Percentiles rank a stretch among this genome's conserved stretches.
These are phyloP conservation scores for Oreochromis mossambicus DNA, from an alignment of 2,797 vertebrate species.

Conservation along the genomic window DNA sequence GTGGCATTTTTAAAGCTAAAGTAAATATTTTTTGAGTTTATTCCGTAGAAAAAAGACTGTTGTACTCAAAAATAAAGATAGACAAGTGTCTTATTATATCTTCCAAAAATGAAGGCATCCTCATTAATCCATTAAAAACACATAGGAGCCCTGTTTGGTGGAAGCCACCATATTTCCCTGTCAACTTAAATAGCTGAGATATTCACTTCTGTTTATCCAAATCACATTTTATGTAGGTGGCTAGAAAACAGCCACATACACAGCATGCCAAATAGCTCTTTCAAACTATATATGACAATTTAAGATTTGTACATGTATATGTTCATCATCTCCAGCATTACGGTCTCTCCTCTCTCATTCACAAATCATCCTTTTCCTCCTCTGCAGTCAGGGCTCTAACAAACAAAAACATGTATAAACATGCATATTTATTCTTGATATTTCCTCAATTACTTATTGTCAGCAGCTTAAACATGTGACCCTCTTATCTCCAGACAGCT, in stretches of 20 bases:
- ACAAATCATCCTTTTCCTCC: neutral
- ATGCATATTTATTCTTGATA: neutral
- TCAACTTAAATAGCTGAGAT: no score
- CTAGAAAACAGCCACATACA: neutral
- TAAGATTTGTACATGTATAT: fast-evolving
- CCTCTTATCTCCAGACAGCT: neutral
- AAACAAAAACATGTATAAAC: neutral
- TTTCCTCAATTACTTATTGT: neutral
- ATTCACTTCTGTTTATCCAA: neutral
- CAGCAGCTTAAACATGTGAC: neutral
- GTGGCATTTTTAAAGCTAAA: neutral
- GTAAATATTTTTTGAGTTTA: no score
- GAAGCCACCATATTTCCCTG: no score
- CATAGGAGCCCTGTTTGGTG: no score
- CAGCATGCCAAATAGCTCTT: neutral
- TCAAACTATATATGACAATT: neutral
- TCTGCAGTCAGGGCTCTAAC: neutral
- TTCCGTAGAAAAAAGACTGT: no score
- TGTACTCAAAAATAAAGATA: no score
- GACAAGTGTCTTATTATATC: no score
- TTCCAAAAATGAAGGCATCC: no score
- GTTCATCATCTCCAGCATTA: neutral
- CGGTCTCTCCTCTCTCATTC: neutral
- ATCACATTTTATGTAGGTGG: fast-evolving
- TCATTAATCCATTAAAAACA: no score